Base-by-base conservation (phyloP, 2,797 vertebrate species). In the Agapornis canus region DNA sequence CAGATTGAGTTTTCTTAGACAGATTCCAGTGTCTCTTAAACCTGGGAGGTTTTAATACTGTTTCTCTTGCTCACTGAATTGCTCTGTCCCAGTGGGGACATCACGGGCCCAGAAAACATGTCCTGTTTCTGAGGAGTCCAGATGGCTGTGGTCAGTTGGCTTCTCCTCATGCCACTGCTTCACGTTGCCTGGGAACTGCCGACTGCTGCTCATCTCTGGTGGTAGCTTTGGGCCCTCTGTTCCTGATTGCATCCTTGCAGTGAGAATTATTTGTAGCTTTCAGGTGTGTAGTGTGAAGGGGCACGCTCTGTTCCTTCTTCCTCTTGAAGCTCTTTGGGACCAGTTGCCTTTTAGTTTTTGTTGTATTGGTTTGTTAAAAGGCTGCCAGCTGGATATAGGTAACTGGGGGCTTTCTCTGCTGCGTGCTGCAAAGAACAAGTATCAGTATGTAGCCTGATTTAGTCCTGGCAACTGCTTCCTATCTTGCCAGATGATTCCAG, bases 401-500 rank as follows among this genome's bases (percentile, higher is more conserved):
- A 10, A 60, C 76, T 3, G 70, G 27, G 37, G 73, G 6, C 31
- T 56, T 91, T 79, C 91, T 88, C 39, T 82, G 85, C 85, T 80
- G 92, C 90, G 79, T 29, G n/a, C 93, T 89, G 88, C 96, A 64
- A 86, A 87, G 89, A 59, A 6, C 66, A n/a, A 23, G 47, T 65
- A 68, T 11, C 90, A 16, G 64, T 23, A 3, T 37, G 80, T 48
- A 91, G 66, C 86, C 51, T 35, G 35, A 4, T 90, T 91, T 48
- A 86, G 80, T 70, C 90, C 92, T 94, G 91, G 94, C 92, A 94
- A 47, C 66, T 51, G 89, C 82, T 93, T 66, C 79, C 73, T 79
- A 40, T 87, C 92, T 91, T 96, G 94, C 95, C 87, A 93, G 96
- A 94, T 86, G 59, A 92, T 97, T 94, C 96, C 78, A 97, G 96